Percentiles rank a stretch among this genome's conserved stretches.
phyloP scores from a whole-genome alignment of 2,888 invertebrate genomes.

The Eristalis intricaria region DNA sequence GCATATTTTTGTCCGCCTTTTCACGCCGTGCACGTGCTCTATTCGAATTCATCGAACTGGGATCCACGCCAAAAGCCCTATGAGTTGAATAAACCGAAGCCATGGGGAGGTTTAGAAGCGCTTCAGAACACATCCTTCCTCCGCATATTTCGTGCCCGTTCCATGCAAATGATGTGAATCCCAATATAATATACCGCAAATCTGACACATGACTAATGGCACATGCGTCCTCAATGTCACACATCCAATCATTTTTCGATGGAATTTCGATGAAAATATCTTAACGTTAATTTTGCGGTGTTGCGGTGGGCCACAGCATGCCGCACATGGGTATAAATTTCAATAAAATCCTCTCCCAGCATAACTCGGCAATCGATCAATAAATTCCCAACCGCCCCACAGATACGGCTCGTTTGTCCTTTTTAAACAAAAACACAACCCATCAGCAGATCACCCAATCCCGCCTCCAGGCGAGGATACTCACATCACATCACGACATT shows the following conservation, averaged over 20 bases:
- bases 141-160: not conserved
- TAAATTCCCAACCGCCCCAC: slow-evolving; percentile 8
- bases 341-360: slow-evolving; percentile 18
- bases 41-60: not conserved
- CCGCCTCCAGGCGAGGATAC: not conserved
- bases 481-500: slow-evolving; percentile 21
- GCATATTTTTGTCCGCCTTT: not conserved
- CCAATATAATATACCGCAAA: not conserved
- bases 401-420: slow-evolving; percentile 3
- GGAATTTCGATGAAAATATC: slow-evolving; percentile 7
- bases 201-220: slow-evolving; percentile 21
- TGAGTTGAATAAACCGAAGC: not conserved
- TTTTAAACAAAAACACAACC: slow-evolving; percentile 4
- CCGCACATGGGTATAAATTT: slow-evolving; percentile 24
- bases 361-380: slow-evolving; percentile 31
- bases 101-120: not conserved
- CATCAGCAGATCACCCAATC: not conserved
- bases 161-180: not conserved
- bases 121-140: not conserved
- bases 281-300: slow-evolving; percentile 10
- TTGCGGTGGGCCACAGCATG: not conserved
- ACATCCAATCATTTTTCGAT: not conserved
- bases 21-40: not conserved
- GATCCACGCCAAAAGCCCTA: not conserved
- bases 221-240: not conserved